Evolutionary conservation across 2,113 vertebrate species (phyloP), one percentile per base, ranked within the genome.

Genomic region (Chrysochloris asiatica): DNA sequence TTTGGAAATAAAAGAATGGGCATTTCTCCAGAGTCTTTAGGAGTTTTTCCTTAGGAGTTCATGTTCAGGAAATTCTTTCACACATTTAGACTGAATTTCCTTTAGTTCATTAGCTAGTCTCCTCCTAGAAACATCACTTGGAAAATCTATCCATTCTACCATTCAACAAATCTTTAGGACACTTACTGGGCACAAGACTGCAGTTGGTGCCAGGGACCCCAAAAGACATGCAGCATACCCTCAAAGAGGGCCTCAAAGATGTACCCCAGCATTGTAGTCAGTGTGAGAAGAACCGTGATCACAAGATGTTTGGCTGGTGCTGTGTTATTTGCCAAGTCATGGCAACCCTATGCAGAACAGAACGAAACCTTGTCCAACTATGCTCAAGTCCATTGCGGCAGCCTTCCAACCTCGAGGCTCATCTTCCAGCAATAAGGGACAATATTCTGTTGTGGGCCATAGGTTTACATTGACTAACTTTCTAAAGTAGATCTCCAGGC

Each of bases 91-190:
- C 33, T 79, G 1, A 48, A 52, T 76, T 93, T 43, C 21, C 54
- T 54, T 93, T 65, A 65, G 26, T 54, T 89, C 79, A 61, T 90
- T 67, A 75, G 28, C 41, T 79, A 52, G 72, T 71, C 12, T 87
- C 45, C 30, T 89, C 26, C 65, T 86, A 84, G 19, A 93, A 82
- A 86, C 19, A 45, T 26, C 26, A 73, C 43, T 90, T 85, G 43
- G 45, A 73, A 93, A 89, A 47, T 30, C 19, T 91, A 6, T 84
- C 0, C 1, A 21, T 82, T 90, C 54, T 45, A 26, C 65, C 33
- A 92, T 73, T 88, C n/a, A 79, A 9, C 11, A 90, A 26, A n/a
- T n/a, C n/a, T n/a, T n/a, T n/a, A n/a, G n/a, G n/a, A n/a, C n/a
- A n/a, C n/a, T n/a, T n/a, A n/a, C 47, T 4, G 12, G 75, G 28